Evolutionary conservation across 1,140 invertebrate species (phyloP).

Genomic region (Calliphora vicina): DNA sequence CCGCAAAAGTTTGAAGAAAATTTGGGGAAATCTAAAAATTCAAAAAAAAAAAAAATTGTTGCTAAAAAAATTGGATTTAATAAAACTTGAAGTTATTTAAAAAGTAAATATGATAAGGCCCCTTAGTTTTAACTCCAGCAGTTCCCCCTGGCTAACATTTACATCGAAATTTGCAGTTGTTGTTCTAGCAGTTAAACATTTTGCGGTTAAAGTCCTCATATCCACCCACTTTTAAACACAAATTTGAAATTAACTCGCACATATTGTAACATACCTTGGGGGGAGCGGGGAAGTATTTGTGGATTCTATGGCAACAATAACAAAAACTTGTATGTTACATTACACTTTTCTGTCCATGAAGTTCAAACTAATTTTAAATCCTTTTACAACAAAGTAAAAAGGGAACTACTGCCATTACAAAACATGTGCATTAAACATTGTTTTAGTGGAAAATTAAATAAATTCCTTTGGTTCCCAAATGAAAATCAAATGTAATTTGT

Average conservation of each 20-base stretch:
- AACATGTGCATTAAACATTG: neutral
- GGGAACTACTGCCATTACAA: neutral
- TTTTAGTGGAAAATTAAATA: conserved; percentile 2
- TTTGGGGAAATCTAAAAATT: too few relatives aligned
- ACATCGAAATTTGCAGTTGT: neutral
- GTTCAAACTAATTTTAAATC: neutral
- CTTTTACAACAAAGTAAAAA: neutral
- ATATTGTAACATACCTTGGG: too few relatives aligned
- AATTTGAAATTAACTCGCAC: neutral
- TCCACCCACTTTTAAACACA: neutral
- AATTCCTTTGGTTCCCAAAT: neutral
- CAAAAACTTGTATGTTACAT: neutral
- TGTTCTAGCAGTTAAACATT: neutral
- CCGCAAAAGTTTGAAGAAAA: too few relatives aligned
- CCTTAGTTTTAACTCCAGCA: neutral
- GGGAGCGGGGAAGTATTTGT: too few relatives aligned
- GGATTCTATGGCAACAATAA: neutral
- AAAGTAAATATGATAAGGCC: too few relatives aligned
- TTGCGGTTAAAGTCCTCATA: neutral
- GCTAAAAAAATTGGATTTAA: too few relatives aligned
- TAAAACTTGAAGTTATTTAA: too few relatives aligned
- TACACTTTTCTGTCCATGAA: neutral
- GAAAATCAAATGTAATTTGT: neutral
- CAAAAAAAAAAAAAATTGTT: too few relatives aligned
- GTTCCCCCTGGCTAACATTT: neutral